Conservation (phyloP, 2,113 vertebrate genomes). For the Falcunculus frontatus region DNA sequence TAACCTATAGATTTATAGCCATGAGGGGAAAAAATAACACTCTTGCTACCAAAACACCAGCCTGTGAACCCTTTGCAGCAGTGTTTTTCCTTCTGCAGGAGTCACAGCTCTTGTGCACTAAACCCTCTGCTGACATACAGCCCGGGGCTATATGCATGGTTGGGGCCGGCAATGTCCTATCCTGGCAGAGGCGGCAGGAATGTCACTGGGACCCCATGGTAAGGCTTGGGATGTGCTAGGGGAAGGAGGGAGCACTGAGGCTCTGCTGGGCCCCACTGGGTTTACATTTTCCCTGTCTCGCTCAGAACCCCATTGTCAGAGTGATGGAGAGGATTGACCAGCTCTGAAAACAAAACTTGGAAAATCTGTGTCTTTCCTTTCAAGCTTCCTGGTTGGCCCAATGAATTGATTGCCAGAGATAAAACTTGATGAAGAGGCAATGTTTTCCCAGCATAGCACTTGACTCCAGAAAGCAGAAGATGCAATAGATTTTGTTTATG, state of each 20-base stretch:
- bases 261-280: neutral
- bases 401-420: conserved; percentile 21
- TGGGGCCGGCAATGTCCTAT: neutral
- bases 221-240: neutral
- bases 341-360: neutral
- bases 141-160: fast-evolving
- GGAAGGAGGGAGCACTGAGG: neutral
- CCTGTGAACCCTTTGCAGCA: neutral
- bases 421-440: conserved; percentile 36
- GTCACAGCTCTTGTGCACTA: neutral
- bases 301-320: neutral
- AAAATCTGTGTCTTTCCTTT: neutral
- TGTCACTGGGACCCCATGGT: too few species aligned
- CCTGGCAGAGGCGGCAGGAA: neutral
- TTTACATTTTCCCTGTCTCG: neutral
- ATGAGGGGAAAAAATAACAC: neutral
- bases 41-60: neutral
- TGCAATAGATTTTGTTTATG: conserved; percentile 50
- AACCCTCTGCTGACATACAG: neutral
- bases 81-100: neutral
- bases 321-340: neutral
- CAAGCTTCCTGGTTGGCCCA: neutral
- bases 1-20: neutral
- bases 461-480: conserved; percentile 8
- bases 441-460: conserved; percentile 4